phyloP scores from a whole-genome alignment of 2,113 vertebrate genomes.

The Thunnus thynnus region DNA sequence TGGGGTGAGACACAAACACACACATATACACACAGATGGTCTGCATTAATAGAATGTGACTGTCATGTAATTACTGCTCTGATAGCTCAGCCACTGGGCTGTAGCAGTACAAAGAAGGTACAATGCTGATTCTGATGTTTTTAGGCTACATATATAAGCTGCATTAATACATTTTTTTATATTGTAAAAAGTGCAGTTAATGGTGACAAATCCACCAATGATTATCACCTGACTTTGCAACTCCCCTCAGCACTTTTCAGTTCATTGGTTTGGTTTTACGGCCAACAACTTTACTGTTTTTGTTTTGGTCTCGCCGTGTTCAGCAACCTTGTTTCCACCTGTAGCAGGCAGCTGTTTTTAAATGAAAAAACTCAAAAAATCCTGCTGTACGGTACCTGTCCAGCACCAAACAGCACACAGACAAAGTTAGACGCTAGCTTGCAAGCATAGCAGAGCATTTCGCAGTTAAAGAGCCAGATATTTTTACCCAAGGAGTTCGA shows the following conservation, averaged over 20 bases:
- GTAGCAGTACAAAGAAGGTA: background rate
- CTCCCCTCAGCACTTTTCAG: background rate
- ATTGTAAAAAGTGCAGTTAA: background rate
- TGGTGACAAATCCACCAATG: too few species aligned
- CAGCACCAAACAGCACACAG: background rate
- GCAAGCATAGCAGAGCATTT: background rate
- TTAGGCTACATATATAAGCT: background rate
- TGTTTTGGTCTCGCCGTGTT: background rate
- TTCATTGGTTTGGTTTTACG: background rate
- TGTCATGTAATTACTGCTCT: background rate
- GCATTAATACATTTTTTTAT: background rate
- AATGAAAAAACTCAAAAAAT: too few species aligned
- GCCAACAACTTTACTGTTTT: too few species aligned
- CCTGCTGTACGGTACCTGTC: too few species aligned
- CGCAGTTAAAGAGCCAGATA: background rate
- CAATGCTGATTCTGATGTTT: background rate
- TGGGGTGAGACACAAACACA: constrained; percentile 87
- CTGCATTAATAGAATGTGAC: background rate
- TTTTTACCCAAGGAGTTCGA: too few species aligned
- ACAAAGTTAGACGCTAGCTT: background rate
- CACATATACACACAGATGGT: constrained; percentile 8
- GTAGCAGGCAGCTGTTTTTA: too few species aligned
- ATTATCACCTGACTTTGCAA: too few species aligned
- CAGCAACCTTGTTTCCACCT: too few species aligned
- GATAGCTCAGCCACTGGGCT: background rate